Evolutionary conservation across 2,888 invertebrate genomes (phyloP).

Genomic region (Spodoptera littoralis): DNA sequence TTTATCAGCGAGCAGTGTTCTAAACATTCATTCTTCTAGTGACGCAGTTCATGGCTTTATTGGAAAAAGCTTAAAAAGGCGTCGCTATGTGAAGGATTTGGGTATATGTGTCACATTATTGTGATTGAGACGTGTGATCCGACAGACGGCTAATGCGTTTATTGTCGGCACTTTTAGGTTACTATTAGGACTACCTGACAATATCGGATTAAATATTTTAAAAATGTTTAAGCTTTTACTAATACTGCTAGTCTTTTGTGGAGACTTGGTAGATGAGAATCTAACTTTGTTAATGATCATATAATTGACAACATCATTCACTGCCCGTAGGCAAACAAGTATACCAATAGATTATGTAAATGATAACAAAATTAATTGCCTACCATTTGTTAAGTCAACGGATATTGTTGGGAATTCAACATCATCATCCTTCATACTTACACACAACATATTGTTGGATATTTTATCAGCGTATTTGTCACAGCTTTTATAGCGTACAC

Average conservation of each 20-base stretch:
- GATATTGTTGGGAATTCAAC: conserved; percentile 10
- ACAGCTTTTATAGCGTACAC: neutral
- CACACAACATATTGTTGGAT: neutral
- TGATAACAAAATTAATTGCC: conserved; percentile 22
- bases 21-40: conserved; percentile 8
- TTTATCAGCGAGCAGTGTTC: conserved; percentile 11
- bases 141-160: conserved; percentile 80
- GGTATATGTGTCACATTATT: conserved; percentile 67
- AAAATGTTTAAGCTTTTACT: conserved; percentile 5
- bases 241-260: conserved; percentile 8
- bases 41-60: conserved; percentile 43
- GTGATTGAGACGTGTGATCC: conserved; percentile 67
- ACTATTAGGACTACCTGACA: conserved; percentile 69
- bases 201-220: conserved; percentile 66
- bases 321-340: neutral
- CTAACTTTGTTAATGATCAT: conserved; percentile 4
- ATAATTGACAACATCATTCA: conserved; percentile 15
- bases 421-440: conserved; percentile 24
- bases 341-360: conserved; percentile 29
- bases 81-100: conserved; percentile 63
- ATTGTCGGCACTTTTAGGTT: conserved; percentile 79
- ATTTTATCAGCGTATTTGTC: neutral
- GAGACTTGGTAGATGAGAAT: conserved; percentile 4
- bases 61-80: conserved; percentile 56
- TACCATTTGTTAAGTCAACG: conserved; percentile 18